Evolutionary conservation across 92 coral and sea anemone genomes (phyloP), one percentile per base, ranked within the genome.

Genomic region (Hydrozoanthus gracilis): DNA sequence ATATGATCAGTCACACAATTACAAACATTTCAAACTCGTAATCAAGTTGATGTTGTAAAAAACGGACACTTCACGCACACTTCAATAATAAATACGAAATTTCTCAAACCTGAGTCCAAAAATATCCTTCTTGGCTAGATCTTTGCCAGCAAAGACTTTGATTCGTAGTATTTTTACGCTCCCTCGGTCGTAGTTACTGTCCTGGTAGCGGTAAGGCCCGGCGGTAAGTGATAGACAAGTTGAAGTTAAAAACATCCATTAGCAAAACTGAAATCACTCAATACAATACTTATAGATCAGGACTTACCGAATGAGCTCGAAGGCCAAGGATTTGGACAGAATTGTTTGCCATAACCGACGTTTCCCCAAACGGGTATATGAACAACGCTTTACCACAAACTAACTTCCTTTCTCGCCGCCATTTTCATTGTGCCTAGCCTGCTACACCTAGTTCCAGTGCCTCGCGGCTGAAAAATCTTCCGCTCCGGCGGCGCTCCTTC

Each of bases 111-210:
- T 96, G 44, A 96, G 83, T 20, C 99, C 99, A 90, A 96, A 96
- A 13, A 96, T 92, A 82, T 96, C 99, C 86, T 97, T 97, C 83
- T 97, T 97, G 65, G 98, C 98, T 77, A 97, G 61, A 49, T 91
- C 84, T 47, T 78, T 76, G 3, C 95, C 99, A 47, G 83, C 84
- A 47, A 90, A 50, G 16, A 97, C 96, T 6, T 51, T 65, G 3
- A 97, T 95, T 12, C 93, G 93, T n/a, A 97, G 84, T 18, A 93
- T 86, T 55, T 82, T 92, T n/a, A 88, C 84, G 17, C 15, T 62
- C 15, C 20, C 55, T 4, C 70, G 60, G 35, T 65, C 58, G 85
- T 18, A 10, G 51, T 50, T 35, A 17, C 82, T 18, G 60, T 75
- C 47, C 62, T 51, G 52, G 15, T 27, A 27, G 39, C 0, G 39